A percentile compares a stretch with the other conserved stretches of the same genome.
Evolutionary conservation across 1,140 invertebrate genomes (phyloP).

Genomic region (Melipona quadrifasciata): DNA sequence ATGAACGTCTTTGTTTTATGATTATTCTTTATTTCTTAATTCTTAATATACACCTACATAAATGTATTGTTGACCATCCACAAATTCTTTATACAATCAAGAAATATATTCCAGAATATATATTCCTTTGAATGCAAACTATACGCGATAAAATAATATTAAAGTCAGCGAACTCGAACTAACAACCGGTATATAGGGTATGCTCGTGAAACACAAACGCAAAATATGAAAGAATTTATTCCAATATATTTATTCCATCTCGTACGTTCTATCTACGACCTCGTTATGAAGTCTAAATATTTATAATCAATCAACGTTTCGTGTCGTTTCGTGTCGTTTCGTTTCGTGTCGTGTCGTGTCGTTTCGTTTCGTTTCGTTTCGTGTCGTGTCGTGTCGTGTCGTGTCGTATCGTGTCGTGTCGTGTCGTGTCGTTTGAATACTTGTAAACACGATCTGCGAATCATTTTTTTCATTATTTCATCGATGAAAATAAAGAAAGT

Average conservation of each 20-base stretch:
- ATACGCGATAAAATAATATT: not conserved
- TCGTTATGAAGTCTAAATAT: not conserved
- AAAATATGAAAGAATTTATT: not conserved
- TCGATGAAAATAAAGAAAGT: too few relatives aligned
- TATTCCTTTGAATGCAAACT: conserved; percentile 2
- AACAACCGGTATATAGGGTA: not conserved
- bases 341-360: too few relatives aligned
- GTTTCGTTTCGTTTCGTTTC: too few relatives aligned
- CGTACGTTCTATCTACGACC: too few relatives aligned
- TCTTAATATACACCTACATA: not conserved
- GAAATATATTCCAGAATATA: not conserved
- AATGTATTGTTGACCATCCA: not conserved
- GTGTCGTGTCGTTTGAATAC: not conserved
- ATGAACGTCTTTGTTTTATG: not conserved
- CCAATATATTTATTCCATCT: not conserved
- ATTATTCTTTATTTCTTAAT: not conserved
- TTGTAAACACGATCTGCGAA: not conserved
- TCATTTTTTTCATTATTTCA: not conserved
- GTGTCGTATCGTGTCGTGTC: too few relatives aligned
- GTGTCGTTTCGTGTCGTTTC: not conserved
- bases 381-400: too few relatives aligned
- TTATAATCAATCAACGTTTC: not conserved
- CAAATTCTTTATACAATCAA: not conserved
- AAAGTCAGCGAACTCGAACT: not conserved
- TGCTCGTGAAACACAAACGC: not conserved